These are phyloP conservation scores for Pinna nobilis DNA, from an alignment of 1,140 invertebrate species.

Conservation along the genomic window DNA sequence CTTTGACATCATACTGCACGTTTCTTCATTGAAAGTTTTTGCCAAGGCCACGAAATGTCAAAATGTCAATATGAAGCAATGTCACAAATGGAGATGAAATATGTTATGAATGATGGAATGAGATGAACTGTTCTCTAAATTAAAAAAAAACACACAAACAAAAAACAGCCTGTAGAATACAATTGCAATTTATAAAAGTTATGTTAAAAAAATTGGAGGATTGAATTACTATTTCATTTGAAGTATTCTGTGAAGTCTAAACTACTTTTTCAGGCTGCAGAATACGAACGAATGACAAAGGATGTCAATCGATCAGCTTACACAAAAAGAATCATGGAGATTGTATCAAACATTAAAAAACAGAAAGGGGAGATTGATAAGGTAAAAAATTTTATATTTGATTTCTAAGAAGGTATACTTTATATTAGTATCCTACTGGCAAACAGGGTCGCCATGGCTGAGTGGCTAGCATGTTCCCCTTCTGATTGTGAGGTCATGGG, in stretches of 20 bases:
- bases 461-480: no score
- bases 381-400: slow-evolving; percentile 57
- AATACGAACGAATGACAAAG: slow-evolving; percentile 83
- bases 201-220: not conserved
- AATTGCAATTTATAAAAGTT: not conserved
- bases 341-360: slow-evolving; percentile 94
- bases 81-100: slow-evolving; percentile 76
- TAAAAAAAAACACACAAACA: not conserved
- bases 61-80: no score
- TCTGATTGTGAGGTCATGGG: no score
- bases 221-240: not conserved
- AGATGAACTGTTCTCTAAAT: slow-evolving; percentile 71
- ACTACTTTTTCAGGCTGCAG: slow-evolving; percentile 75
- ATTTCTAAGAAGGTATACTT: no score
- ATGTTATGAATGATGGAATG: slow-evolving; percentile 77
- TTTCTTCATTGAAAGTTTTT: no score
- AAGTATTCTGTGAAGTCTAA: not conserved
- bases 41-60: no score
- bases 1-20: no score
- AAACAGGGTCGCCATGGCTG: no score
- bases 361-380: slow-evolving; percentile 95
- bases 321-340: slow-evolving; percentile 93
- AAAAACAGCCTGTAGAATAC: not conserved
- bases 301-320: slow-evolving; percentile 86
- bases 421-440: no score